Evolutionary conservation across 2,113 vertebrate species (phyloP), one percentile per base, ranked within the genome.

Genomic region (Dicaeum eximium): DNA sequence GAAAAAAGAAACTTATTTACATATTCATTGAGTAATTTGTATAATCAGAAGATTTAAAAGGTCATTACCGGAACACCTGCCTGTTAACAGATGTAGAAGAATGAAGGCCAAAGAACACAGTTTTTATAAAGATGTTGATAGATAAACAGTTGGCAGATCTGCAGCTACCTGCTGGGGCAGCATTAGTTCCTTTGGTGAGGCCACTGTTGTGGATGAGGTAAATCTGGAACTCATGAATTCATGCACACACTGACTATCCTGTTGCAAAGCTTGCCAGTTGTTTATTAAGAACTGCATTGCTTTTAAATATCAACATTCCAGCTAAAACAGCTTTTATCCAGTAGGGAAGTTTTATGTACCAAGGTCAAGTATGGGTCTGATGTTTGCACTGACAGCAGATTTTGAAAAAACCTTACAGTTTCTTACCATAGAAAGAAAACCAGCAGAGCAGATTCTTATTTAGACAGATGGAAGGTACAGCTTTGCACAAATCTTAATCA

Each of bases 1-100:
- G 42, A 47, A 67, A 91, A 92, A 73, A 38, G 28, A 58, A 75
- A 69, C 54, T 50, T 53, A 93, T 95, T 95, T 96, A 89, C 84
- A 95, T 96, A 96, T 87, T 95, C 92, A 92, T 89, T 89, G 91
- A 92, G 56, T 84, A 92, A 94, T 95, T 95, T 96, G 91, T 95
- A 75, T 96, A 94, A 95, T 91, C 86, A 91, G 86, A 95, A 95
- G 89, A 97, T 94, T 96, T 96, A 96, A 95, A 93, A 96, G 93
- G 87, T 92, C 91, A 85, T 97, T 92, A 96, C 62, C 3, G 9
- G 95, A 95, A 97, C 95, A 95, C 94, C 96, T 96, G 96, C 93
- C 87, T 82, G 89, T 79, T 92, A 93, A 85, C 94, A 97, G 95
- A 92, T 94, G 96, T 65, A 87, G 77, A 95, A 95, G 84, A 91